These are phyloP conservation scores for Papilio aristodemus DNA, from an alignment of 1,140 invertebrate genomes.

Conservation along the genomic window DNA sequence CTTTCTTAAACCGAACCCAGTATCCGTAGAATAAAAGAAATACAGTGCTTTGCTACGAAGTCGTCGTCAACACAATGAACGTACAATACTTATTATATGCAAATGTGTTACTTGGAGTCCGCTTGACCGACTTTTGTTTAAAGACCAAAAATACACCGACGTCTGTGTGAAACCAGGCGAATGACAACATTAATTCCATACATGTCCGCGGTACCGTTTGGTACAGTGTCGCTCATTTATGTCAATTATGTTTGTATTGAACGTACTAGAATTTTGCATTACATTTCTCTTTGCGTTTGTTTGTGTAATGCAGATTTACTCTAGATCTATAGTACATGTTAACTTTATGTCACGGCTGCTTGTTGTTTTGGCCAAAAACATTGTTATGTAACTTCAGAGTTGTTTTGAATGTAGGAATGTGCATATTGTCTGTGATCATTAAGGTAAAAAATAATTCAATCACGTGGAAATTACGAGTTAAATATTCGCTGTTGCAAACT, in stretches of 20 bases:
- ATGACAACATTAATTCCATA: conserved; percentile 30
- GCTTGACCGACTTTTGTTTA: conserved; percentile 5
- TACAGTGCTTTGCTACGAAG: neutral
- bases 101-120: neutral
- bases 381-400: too few relatives aligned
- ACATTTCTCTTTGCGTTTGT: neutral
- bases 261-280: neutral
- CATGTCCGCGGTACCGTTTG: conserved; percentile 33
- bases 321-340: neutral
- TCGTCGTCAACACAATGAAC: neutral
- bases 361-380: too few relatives aligned
- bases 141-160: conserved; percentile 20
- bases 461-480: too few relatives aligned
- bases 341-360: neutral
- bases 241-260: conserved; percentile 5
- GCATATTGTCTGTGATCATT: too few relatives aligned
- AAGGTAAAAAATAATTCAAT: too few relatives aligned
- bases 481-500: too few relatives aligned
- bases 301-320: neutral
- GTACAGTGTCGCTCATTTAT: conserved; percentile 9
- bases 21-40: neutral
- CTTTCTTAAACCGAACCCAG: too few relatives aligned
- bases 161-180: conserved; percentile 9
- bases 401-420: too few relatives aligned
- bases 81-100: conserved; percentile 5